Base-by-base conservation (phyloP, 2,797 vertebrate species). In the Coilia nasus region DNA sequence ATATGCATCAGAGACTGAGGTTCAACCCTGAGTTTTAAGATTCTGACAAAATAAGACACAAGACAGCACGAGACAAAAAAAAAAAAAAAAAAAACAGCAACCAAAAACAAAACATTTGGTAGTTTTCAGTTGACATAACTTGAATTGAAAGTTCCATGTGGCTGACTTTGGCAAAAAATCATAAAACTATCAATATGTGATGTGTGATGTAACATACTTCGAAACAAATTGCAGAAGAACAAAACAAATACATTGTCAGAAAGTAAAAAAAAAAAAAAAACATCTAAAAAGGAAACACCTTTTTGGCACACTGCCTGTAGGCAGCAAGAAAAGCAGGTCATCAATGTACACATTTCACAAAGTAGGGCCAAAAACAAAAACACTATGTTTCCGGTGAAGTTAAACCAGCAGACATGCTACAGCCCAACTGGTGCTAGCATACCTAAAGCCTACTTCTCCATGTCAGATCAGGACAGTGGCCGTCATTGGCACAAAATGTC, bases 11-110 rank as follows among this genome's bases (percentile, higher is more conserved):
- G 91, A 54, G 89, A 91, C 87, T 88, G 91, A 93, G 87, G 89
- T 89, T 93, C 85, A 92, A 93, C 95, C 95, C 95, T 96, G 95
- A 96, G 95, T 93, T 93, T 78, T 90, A 91, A 91, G 87, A 93
- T 90, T 87, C 11, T 19, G 50, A 78, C 71, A 85, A 91, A 90
- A 89, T 64, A 87, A 89, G n/a, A 89, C 81, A 75, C 28, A 7
- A 78, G 71, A 78, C 28, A 21, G 41, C 71, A 78, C 83, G 25
- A 85, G 47, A 85, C 56, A 41, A 75, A 62, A 64, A 82, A 62
- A 89, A 89, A 88, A 31, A 81, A 83, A 44, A 87, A 87, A 59
- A 87, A 86, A 12, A 85, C 14, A 54, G 2, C 7, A 89, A 86
- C 82, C 62, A 64, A 81, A 89, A 59, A 83, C 88, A 91, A 88